Evolutionary conservation across 2,888 invertebrate genomes (phyloP), one percentile per base, ranked within the genome.

Genomic region (Mayetiola destructor): DNA sequence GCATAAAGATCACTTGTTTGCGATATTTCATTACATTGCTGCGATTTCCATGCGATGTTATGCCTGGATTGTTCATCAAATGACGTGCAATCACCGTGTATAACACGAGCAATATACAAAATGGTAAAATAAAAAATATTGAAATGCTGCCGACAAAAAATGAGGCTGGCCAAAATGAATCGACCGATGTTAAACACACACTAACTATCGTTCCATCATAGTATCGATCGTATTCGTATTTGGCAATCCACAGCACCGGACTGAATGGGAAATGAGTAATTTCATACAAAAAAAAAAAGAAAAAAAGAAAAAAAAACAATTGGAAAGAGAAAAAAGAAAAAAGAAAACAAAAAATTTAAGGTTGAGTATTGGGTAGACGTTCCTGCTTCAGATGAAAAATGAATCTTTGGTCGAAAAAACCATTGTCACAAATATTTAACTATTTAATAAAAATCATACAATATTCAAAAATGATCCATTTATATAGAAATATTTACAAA

Each of bases 81-180:
- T 90, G 87, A 64, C 82, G 82, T 21, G 90, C 88, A 63, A 92
- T 92, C 63, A 89, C 79, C 60, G 85, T 83, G 74, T 93, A 94
- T 29, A 93, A 75, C 27, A 85, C 78, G 20, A 91, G 77, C 18
- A 94, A 78, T 39, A 92, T 82, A 60, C 83, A 78, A 56, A 92
- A 77, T 0, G 93, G 93, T 42, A 91, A 69, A 64, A 87, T 80
- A 76, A 92, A 93, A 77, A 94, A 93, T 58, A 88, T 64, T 1
- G 84, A 79, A 64, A 89, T 86, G 65, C 84, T 85, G 61, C 81
- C 78, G 62, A 89, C 77, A 75, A 90, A 87, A 76, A 86, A 93
- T 55, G 83, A 74, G 20, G 84, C 81, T 52, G 85, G 80, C 84
- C 90, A 88, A 66, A 82, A 78, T 59, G 81, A 80, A 67, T 84